Evolutionary conservation across 2,113 vertebrate genomes (phyloP).

Genomic region (Nesospiza acunhae): DNA sequence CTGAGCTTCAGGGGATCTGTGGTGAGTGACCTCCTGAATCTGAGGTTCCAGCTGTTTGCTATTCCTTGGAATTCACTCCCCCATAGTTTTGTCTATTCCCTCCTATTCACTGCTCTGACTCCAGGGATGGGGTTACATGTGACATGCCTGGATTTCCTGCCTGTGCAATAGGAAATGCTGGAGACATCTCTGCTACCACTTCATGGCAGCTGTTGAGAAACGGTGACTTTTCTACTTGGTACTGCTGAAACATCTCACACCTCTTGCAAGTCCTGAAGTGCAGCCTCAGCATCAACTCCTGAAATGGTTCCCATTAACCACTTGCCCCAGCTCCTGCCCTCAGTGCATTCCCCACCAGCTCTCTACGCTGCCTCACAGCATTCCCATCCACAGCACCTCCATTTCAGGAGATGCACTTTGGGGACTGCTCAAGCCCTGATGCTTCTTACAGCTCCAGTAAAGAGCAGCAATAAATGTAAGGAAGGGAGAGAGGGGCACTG

Average conservation of each 20-base stretch:
- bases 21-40: not conserved
- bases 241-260: not conserved
- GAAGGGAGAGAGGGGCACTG: not conserved
- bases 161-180: not conserved
- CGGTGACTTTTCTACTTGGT: not conserved
- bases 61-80: not conserved
- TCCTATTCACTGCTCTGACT: not conserved
- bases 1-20: not conserved
- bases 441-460: not conserved
- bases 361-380: not conserved
- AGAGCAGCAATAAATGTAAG: not conserved
- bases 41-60: not conserved
- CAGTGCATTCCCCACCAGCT: not conserved
- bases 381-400: not conserved
- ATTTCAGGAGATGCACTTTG: not conserved
- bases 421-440: not conserved
- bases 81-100: not conserved
- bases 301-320: not conserved
- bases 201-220: not conserved
- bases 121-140: too few species aligned
- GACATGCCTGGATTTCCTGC: not conserved
- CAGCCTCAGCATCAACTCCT: not conserved
- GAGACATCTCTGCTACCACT: not conserved
- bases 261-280: not conserved
- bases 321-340: not conserved